Evolutionary conservation across 2,113 vertebrate genomes (phyloP), one percentile per base, ranked within the genome.

Genomic region (Phyllopteryx taeniolatus): DNA sequence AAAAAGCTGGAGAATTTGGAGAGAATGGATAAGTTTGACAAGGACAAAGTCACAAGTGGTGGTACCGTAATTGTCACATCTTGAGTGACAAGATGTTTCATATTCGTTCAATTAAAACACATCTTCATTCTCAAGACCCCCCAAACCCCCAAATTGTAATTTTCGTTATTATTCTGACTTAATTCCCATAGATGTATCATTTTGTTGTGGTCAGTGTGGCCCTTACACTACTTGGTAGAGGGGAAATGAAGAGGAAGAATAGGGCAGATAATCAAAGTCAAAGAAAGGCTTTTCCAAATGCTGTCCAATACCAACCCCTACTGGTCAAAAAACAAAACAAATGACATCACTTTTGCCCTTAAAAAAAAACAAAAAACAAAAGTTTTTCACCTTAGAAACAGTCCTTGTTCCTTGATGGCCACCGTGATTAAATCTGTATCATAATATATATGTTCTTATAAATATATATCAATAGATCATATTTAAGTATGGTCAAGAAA

Each of bases 401-500:
- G 53, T 70, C 65, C 78, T 63, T 51, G 5, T 59, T 69, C 78
- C 79, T 82, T 77, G 56, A 78, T 79, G 82, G 80, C 83, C 86
- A 90, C 74, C 86, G 86, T 78, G 82, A 90, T 86, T 92, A 89
- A 87, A 92, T 88, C 87, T 87, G 90, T 88, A 86, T 31, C 22
- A 47, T 83, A 82, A 86, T 90, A 91, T 88, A 91, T 86, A 90
- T 88, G 82, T 85, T 87, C 60, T 86, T 88, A 87, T 88, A 90
- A 87, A 91, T 91, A 93, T 92, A 91, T 87, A 88, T 85, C 82
- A 17, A 89, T 83, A 86, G 87, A 88, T 64, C 33, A 42, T 90
- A 88, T 92, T 13, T n/a, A 60, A 60, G 59, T 15, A 92, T 92
- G 92, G 92, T 91, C 91, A 91, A 90, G 87, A 85, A 91, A 92